Evolutionary conservation across 1,140 invertebrate genomes (phyloP).

Genomic region (Bombus sylvicola): DNA sequence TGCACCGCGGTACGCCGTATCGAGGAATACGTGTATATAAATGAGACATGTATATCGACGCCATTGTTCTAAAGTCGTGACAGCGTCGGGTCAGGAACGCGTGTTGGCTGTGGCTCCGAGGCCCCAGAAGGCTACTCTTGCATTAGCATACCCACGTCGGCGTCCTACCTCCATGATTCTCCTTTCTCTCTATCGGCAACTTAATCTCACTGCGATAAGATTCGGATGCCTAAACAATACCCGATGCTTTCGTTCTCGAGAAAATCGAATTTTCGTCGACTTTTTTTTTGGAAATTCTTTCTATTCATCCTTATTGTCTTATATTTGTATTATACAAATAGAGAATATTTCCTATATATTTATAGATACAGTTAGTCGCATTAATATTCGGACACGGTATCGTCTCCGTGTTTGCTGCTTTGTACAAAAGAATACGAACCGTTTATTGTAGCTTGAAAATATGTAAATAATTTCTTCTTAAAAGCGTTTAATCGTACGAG

Average conservation of each 20-base stretch:
- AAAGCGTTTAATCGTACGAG: too few relatives aligned
- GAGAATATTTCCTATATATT: neutral
- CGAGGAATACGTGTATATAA: conserved; percentile 77
- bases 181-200: conserved; percentile 70
- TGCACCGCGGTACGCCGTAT: conserved; percentile 53
- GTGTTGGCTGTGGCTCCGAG: conserved; percentile 65
- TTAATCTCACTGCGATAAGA: conserved; percentile 67
- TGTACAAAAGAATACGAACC: too few relatives aligned
- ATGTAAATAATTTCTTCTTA: too few relatives aligned
- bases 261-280: conserved; percentile 14
- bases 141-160: conserved; percentile 73
- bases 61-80: conserved; percentile 78
- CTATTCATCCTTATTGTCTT: neutral
- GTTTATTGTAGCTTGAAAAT: too few relatives aligned
- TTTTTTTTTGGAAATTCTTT: neutral
- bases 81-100: conserved; percentile 77
- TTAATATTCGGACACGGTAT: too few relatives aligned
- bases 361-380: too few relatives aligned
- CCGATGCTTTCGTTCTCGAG: conserved; percentile 6
- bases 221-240: conserved; percentile 36
- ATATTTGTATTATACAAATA: too few relatives aligned
- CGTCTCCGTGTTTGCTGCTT: too few relatives aligned
- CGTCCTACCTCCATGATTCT: conserved; percentile 50
- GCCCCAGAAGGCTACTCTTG: conserved; percentile 57
- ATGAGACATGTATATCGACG: conserved; percentile 79